Conservation (phyloP, 23 tunicate species). For the Halocynthia roretzi region DNA sequence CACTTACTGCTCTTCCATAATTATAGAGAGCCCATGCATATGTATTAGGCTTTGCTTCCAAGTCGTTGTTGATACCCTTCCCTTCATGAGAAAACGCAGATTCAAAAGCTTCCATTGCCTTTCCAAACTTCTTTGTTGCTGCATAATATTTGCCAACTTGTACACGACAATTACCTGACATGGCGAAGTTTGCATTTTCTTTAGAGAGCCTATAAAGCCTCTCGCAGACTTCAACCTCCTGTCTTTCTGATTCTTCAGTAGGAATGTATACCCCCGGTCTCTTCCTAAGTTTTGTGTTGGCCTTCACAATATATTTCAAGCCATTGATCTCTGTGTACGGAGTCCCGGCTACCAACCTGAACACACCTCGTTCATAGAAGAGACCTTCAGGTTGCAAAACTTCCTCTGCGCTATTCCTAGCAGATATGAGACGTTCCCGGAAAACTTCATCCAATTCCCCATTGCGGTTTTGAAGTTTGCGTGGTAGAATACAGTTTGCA, state of each 20-base stretch:
- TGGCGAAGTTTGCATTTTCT: constrained; percentile 32
- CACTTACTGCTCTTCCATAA: constrained; percentile 17
- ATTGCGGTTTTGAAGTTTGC: constrained; percentile 22
- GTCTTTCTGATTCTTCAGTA: not conserved
- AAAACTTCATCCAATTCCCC: constrained; percentile 12
- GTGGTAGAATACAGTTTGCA: constrained; percentile 44
- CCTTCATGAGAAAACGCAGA: constrained; percentile 18
- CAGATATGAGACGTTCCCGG: constrained; percentile 17
- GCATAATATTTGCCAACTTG: constrained; percentile 65
- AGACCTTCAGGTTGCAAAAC: not conserved
- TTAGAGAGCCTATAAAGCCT: constrained; percentile 27
- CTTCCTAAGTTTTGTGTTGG: constrained; percentile 43
- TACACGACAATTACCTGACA: constrained; percentile 42
- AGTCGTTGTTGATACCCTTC: not conserved
- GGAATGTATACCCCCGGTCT: not conserved
- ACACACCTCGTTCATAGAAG: constrained; percentile 44
- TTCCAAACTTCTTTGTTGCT: constrained; percentile 26
- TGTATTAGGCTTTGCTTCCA: constrained; percentile 27
- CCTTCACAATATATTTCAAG: constrained; percentile 44
- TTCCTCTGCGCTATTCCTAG: constrained; percentile 5
- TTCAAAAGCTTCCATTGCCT: constrained; percentile 39
- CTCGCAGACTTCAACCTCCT: constrained; percentile 2
- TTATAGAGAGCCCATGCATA: constrained; percentile 73
- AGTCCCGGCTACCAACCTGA: constrained; percentile 21
- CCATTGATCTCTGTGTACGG: constrained; percentile 52